Percentiles rank a stretch among this genome's conserved stretches.
These are phyloP conservation scores for Callionymus lyra DNA, from an alignment of 2,113 vertebrate species.

Conservation along the genomic window DNA sequence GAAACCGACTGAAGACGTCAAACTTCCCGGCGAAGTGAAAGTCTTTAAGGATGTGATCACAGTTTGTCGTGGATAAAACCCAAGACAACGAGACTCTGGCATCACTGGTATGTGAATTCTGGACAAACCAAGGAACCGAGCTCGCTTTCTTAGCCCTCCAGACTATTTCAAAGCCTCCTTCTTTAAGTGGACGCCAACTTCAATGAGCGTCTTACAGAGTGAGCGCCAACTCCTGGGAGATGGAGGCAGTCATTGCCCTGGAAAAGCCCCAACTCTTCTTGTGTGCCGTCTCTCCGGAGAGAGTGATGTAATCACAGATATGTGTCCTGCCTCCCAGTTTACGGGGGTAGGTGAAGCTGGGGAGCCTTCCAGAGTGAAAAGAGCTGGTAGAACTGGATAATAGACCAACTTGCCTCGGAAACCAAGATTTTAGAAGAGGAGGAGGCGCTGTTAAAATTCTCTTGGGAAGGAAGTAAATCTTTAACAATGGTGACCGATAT, in stretches of 20 bases:
- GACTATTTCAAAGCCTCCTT: constrained; percentile 30
- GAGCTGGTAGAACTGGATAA: constrained; percentile 13
- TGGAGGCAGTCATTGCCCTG: constrained; percentile 33
- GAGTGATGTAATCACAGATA: constrained; percentile 50
- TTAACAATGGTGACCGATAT: too few species aligned
- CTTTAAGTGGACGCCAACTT: constrained; percentile 44
- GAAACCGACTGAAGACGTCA: too few species aligned
- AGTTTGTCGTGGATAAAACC: constrained; percentile 6
- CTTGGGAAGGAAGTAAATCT: too few species aligned
- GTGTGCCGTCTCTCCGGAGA: constrained; percentile 42
- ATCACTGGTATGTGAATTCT: constrained; percentile 3
- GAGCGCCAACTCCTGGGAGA: constrained; percentile 42
- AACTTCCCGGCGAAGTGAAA: too few species aligned
- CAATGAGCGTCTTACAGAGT: constrained; percentile 45
- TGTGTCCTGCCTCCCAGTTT: constrained; percentile 32
- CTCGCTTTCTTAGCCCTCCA: background rate
- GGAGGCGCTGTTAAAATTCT: too few species aligned
- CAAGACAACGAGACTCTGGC: constrained; percentile 18
- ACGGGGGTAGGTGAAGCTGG: constrained; percentile 6
- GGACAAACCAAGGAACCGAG: too few species aligned
- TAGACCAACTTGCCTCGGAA: constrained; percentile 3
- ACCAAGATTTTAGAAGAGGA: too few species aligned
- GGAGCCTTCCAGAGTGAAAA: constrained; percentile 7
- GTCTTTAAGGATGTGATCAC: background rate
- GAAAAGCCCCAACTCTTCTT: constrained; percentile 43